phyloP scores from a whole-genome alignment of 1,140 invertebrate species.

The Drosophila aff. region DNA sequence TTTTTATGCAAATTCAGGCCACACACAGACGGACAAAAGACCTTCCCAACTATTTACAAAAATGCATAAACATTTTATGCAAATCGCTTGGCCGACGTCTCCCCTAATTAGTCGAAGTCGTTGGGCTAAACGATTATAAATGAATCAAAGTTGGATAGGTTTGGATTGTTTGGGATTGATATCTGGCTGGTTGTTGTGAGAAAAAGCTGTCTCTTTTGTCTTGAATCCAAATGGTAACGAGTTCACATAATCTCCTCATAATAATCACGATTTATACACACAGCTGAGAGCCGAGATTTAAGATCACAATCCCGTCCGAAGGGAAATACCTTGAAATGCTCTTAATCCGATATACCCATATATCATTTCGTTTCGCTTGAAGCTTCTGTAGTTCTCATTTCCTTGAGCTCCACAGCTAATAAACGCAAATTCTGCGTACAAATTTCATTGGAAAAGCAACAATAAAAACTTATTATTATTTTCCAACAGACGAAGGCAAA shows the following conservation, averaged over 20 bases:
- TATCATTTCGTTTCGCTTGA: constrained; percentile 10
- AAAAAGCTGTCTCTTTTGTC: constrained; percentile 37
- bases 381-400: constrained; percentile 12
- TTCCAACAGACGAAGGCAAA: constrained; percentile 5
- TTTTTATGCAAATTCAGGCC: constrained; percentile 65
- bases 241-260: not conserved
- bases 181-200: constrained; percentile 19
- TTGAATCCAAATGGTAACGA: constrained; percentile 4
- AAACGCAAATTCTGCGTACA: constrained; percentile 15
- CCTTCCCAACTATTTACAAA: constrained; percentile 60
- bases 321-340: constrained; percentile 12
- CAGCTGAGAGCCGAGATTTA: not conserved
- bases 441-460: constrained; percentile 18
- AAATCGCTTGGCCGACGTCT: constrained; percentile 17
- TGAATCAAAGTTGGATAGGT: constrained; percentile 26
- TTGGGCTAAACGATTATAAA: constrained; percentile 55
- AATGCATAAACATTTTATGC: constrained; percentile 62
- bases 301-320: not conserved
- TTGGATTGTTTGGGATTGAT: constrained; percentile 15
- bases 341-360: constrained; percentile 3
- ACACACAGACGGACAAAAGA: constrained; percentile 27
- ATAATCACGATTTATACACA: not conserved
- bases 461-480: constrained; percentile 18
- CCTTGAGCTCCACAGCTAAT: constrained; percentile 15
- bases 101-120: constrained; percentile 59